Base-by-base conservation (phyloP, 92 coral and sea anemone species). In the Palythoa heliodiscus region DNA sequence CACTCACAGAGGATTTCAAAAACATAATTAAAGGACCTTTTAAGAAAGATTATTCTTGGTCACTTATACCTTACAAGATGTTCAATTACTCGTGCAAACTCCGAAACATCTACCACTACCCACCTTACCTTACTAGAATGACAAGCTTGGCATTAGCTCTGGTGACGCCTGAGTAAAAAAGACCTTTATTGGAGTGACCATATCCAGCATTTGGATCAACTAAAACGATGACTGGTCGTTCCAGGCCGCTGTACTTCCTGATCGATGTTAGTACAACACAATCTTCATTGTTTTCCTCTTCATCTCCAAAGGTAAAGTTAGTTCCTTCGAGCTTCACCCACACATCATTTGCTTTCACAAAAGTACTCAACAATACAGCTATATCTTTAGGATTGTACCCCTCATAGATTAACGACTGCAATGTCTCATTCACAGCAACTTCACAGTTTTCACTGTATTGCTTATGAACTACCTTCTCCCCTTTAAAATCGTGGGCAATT, bases 191-290 rank as follows among this genome's bases (percentile, higher is more conserved):
- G 2, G 29, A 22, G 5, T 74, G 78, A 48, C 2, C 43, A 20
- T 0, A 1, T 9, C 52, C 23, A 25, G 25, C 82, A 3, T 23
- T 4, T 55, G 43, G 76, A 25, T 88, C 74, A 38, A 88, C 73
- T 1, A 88, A 60, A 16, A 88, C 68, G 4, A 88, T 83, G 6
- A 73, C 77, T 73, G 77, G 60, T 9, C 77, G 77, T 20, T 73
- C 77, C 35, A 73, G 54, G 29, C 91, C 91, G 17, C 91, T 75
- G 69, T 38, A 88, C 52, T 83, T 67, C 2, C 35, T 29, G 22
- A 88, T 77, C 8, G 91, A n/a, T 13, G 87, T 88, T 14, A 88
- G 15, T 14, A 88, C 83, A 0, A 88, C 14, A 13, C 35, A 0
- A 0, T 83, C 55, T 0, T 43, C 20, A n/a, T 20, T 23, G 53